These are phyloP conservation scores for Aphidoletes aphidimyza DNA, from an alignment of 2,888 invertebrate genomes.

Conservation along the genomic window DNA sequence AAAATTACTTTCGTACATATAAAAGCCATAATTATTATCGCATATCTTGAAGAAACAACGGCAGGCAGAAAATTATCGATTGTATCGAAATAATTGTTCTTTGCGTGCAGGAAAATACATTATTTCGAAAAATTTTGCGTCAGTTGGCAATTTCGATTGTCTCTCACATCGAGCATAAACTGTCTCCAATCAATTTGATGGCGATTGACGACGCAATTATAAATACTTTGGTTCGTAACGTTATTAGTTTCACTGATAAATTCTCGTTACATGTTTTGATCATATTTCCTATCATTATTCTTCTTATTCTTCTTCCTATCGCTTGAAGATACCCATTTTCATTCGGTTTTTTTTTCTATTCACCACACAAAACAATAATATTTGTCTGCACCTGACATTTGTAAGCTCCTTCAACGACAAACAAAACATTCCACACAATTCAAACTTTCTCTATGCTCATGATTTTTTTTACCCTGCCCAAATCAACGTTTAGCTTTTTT, in stretches of 20 bases:
- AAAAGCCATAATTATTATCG: slow-evolving; percentile 25
- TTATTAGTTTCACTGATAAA: neutral
- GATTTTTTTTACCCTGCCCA: neutral
- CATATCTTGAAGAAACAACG: neutral
- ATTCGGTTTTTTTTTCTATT: neutral
- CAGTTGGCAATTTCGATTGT: neutral
- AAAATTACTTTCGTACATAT: neutral
- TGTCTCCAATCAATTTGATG: neutral
- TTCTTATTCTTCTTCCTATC: neutral
- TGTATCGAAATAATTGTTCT: neutral
- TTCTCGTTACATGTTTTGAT: neutral
- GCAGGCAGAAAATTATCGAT: neutral
- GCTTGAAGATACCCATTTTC: neutral
- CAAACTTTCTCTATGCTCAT: slow-evolving; percentile 28
- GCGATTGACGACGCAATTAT: slow-evolving; percentile 12
- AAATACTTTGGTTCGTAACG: neutral
- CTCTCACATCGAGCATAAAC: neutral
- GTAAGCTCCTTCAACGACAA: slow-evolving; percentile 47
- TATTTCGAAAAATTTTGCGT: neutral
- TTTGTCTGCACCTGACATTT: slow-evolving; percentile 53
- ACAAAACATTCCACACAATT: slow-evolving; percentile 17
- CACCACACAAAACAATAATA: slow-evolving; percentile 52
- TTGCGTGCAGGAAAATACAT: neutral
- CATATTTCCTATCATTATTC: neutral
- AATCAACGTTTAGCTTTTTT: too few species aligned